Conservation (phyloP, 2,797 vertebrate genomes). For the Distichodus sexfasciatus region DNA sequence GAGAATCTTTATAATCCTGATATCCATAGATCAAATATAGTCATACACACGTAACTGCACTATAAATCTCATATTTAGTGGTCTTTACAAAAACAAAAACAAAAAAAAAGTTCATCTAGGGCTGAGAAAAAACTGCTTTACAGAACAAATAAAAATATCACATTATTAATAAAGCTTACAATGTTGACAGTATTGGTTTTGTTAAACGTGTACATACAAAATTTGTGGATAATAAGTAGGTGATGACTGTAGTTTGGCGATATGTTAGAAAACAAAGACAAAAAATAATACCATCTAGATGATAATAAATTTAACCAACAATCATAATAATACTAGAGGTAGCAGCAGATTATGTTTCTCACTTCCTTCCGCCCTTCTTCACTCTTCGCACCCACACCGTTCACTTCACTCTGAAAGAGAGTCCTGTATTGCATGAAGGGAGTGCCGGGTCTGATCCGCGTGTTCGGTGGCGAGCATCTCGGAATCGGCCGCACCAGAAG, state of each 20-base stretch:
- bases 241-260: conserved; percentile 65
- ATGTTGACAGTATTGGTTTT: conserved; percentile 68
- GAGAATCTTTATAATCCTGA: conserved; percentile 20
- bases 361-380: conserved; percentile 67
- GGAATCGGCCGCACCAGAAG: conserved; percentile 67
- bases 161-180: conserved; percentile 74
- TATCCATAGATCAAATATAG: conserved; percentile 17
- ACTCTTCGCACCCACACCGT: conserved; percentile 55
- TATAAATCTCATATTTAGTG: conserved; percentile 59
- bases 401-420: conserved; percentile 60
- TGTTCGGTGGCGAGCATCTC: conserved; percentile 55
- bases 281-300: conserved; percentile 80
- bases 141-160: conserved; percentile 69
- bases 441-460: conserved; percentile 60
- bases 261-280: conserved; percentile 68
- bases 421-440: conserved; percentile 67
- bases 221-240: conserved; percentile 66
- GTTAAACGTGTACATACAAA: conserved; percentile 69
- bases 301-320: conserved; percentile 59
- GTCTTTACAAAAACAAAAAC: conserved; percentile 52
- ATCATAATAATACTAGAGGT: conserved; percentile 88
- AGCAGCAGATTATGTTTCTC: conserved; percentile 89
- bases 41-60: conserved; percentile 34
- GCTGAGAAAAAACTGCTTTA: conserved; percentile 53
- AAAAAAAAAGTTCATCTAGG: conserved; percentile 21